phyloP scores from a whole-genome alignment of 2,113 vertebrate species.

The Ondatra zibethicus region DNA sequence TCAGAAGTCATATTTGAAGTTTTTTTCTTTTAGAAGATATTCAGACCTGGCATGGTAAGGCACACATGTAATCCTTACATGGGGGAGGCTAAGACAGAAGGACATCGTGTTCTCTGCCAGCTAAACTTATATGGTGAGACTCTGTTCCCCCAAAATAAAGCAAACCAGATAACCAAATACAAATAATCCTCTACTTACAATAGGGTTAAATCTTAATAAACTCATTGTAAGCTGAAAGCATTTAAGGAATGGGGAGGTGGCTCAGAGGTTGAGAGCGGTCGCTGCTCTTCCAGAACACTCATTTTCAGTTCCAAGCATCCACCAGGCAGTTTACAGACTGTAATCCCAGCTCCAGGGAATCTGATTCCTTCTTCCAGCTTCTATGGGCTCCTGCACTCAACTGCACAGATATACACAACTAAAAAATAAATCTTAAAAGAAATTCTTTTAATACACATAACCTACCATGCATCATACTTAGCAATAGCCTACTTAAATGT shows the following conservation, averaged over 20 bases:
- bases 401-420: not conserved
- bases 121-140: not conserved
- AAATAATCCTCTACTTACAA: not conserved
- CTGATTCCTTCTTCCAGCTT: not conserved
- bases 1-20: not conserved
- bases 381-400: no score
- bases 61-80: not conserved
- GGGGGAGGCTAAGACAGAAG: not conserved
- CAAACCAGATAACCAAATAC: not conserved
- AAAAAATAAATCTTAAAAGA: not conserved
- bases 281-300: not conserved
- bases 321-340: not conserved
- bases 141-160: not conserved
- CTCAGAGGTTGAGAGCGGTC: not conserved
- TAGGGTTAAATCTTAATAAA: not conserved
- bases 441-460: not conserved
- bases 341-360: not conserved
- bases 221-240: not conserved
- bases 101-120: not conserved
- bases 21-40: constrained; percentile 42
- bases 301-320: no score
- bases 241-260: not conserved
- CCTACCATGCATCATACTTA: not conserved
- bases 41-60: not conserved
- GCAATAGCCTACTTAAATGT: not conserved